Percentiles rank a stretch among this genome's conserved stretches.
Evolutionary conservation across 2,888 invertebrate genomes (phyloP).

Genomic region (Drosophila demipolita): DNA sequence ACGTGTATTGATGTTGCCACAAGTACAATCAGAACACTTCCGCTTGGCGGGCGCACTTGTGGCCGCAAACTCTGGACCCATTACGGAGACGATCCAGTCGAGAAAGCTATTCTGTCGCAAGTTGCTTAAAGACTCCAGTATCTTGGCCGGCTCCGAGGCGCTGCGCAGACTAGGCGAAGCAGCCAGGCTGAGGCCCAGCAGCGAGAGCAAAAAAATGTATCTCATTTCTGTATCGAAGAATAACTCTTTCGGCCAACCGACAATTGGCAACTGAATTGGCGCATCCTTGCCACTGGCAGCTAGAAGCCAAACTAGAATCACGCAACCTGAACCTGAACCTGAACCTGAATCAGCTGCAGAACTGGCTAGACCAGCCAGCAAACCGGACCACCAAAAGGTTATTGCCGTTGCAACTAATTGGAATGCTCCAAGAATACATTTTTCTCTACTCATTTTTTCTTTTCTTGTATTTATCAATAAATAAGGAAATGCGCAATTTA

Average conservation of each 20-base stretch:
- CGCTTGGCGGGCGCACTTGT: slow-evolving; percentile 57
- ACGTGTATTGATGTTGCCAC: slow-evolving; percentile 89
- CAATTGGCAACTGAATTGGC: slow-evolving; percentile 68
- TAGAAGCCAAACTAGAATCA: slow-evolving; percentile 17
- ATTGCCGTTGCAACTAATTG: slow-evolving; percentile 42
- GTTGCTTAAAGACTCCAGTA: slow-evolving; percentile 54
- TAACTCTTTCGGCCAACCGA: slow-evolving; percentile 64
- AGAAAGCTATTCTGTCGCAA: slow-evolving; percentile 74
- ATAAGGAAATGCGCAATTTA: slow-evolving; percentile 46
- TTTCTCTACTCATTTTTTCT: slow-evolving; percentile 27
- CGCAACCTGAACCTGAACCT: slow-evolving; percentile 28
- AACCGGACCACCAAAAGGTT: slow-evolving; percentile 59
- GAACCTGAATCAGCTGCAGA: slow-evolving; percentile 45
- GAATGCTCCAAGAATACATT: slow-evolving; percentile 28
- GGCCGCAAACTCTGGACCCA: slow-evolving; percentile 64
- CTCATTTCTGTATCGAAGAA: slow-evolving; percentile 35
- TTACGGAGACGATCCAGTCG: slow-evolving; percentile 76
- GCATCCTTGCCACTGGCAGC: slow-evolving; percentile 35
- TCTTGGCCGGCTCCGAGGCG: slow-evolving; percentile 63
- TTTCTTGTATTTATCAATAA: slow-evolving; percentile 67
- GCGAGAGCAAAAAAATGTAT: slow-evolving; percentile 36
- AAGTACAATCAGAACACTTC: slow-evolving; percentile 84
- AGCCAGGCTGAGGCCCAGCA: slow-evolving; percentile 46
- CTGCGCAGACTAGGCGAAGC: slow-evolving; percentile 54
- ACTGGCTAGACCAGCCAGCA: slow-evolving; percentile 53